These are phyloP conservation scores for Drosophila nigromelanica DNA, from an alignment of 1,140 invertebrate species.

Conservation along the genomic window DNA sequence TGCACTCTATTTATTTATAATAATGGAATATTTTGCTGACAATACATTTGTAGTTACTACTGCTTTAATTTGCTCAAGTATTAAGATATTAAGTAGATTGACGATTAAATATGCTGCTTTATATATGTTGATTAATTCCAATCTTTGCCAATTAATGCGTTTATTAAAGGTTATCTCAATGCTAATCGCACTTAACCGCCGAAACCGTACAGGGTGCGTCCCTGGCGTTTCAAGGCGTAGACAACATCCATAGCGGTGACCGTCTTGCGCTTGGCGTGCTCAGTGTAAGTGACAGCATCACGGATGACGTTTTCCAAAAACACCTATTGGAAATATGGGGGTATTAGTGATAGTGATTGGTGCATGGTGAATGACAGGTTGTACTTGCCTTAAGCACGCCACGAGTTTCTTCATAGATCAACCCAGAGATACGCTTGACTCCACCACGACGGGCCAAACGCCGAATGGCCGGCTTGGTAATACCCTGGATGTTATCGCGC, in stretches of 20 bases:
- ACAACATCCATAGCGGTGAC: constrained; percentile 95
- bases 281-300: constrained; percentile 93
- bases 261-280: constrained; percentile 93
- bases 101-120: constrained; percentile 26
- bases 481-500: constrained; percentile 91
- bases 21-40: constrained; percentile 56
- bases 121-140: constrained; percentile 27
- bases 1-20: constrained; percentile 44
- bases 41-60: constrained; percentile 48
- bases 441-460: constrained; percentile 90
- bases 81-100: constrained; percentile 34
- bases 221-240: constrained; percentile 93
- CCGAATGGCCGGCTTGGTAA: constrained; percentile 84
- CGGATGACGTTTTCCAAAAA: constrained; percentile 93
- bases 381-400: constrained; percentile 89
- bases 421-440: constrained; percentile 90
- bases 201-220: constrained; percentile 88
- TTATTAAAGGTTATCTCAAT: no score
- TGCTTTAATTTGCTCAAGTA: constrained; percentile 50
- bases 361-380: constrained; percentile 81
- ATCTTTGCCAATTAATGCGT: neutral
- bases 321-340: constrained; percentile 84
- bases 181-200: constrained; percentile 85
- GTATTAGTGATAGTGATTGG: no score
- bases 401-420: constrained; percentile 90